Evolutionary conservation across 2,113 vertebrate species (phyloP).

Genomic region (Entelurus aequoreus): DNA sequence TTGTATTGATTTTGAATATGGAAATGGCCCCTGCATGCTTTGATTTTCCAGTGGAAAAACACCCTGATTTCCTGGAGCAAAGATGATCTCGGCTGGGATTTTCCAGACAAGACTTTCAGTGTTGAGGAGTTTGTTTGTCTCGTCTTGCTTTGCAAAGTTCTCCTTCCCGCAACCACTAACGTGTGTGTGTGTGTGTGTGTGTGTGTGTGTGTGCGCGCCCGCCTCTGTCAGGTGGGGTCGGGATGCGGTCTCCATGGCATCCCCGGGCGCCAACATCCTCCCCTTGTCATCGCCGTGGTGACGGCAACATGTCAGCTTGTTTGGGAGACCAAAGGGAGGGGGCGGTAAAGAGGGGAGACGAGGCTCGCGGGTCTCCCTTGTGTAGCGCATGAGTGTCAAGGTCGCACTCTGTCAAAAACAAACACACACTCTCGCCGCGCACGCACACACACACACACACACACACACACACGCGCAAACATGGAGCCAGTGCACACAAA

Average conservation of each 20-base stretch:
- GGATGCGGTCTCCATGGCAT: slow-evolving; percentile 63
- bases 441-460: slow-evolving; percentile 22
- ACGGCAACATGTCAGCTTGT: slow-evolving; percentile 70
- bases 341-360: slow-evolving; percentile 16
- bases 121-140: slow-evolving; percentile 4
- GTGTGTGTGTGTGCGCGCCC: slow-evolving; percentile 22
- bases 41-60: no score
- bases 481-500: slow-evolving; percentile 33
- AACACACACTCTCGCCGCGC: slow-evolving; percentile 21
- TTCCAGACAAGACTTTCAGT: slow-evolving; percentile 31
- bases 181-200: slow-evolving; percentile 19
- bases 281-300: slow-evolving; percentile 64
- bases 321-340: slow-evolving; percentile 48
- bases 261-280: slow-evolving; percentile 63
- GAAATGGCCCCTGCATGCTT: no score
- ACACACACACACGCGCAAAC: slow-evolving; percentile 24
- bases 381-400: slow-evolving; percentile 67
- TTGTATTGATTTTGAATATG: no score
- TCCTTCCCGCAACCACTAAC: slow-evolving; percentile 13
- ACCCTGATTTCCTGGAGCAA: neutral
- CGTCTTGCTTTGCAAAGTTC: slow-evolving; percentile 32
- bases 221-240: slow-evolving; percentile 68
- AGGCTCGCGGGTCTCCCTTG: slow-evolving; percentile 59
- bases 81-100: slow-evolving; percentile 42
- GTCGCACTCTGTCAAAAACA: slow-evolving; percentile 60